Percentiles rank a stretch among this genome's conserved stretches.
These are phyloP conservation scores for Drosophila nasuta DNA, from an alignment of 1,140 invertebrate genomes.

Conservation along the genomic window DNA sequence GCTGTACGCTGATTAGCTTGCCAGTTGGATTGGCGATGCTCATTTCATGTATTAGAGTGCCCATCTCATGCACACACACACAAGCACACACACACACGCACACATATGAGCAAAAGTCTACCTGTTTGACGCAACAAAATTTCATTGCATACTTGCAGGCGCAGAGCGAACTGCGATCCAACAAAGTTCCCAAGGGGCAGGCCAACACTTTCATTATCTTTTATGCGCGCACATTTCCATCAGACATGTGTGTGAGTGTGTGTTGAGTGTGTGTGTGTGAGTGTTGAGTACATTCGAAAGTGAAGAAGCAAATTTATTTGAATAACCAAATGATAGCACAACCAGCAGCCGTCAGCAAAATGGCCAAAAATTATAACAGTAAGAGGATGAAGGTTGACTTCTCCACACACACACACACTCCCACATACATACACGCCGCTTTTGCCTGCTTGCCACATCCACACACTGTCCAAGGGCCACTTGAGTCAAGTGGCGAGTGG, in stretches of 20 bases:
- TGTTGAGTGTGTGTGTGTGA: not conserved
- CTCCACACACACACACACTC: not conserved
- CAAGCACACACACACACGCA: not conserved
- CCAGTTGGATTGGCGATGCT: slow-evolving; percentile 5
- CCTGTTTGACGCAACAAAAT: slow-evolving; percentile 36
- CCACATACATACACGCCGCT: not conserved
- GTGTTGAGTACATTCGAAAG: slow-evolving; percentile 15
- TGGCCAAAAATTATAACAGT: slow-evolving; percentile 51
- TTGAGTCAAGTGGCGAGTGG: slow-evolving; percentile 33
- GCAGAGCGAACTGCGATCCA: slow-evolving; percentile 10
- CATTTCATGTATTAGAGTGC: slow-evolving; percentile 26
- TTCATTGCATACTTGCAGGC: slow-evolving; percentile 47
- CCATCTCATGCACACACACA: slow-evolving; percentile 2
- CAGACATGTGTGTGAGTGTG: slow-evolving; percentile 24
- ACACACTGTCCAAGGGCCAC: slow-evolving; percentile 31
- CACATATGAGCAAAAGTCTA: not conserved
- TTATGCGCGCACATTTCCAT: slow-evolving; percentile 61
- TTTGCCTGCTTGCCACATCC: not conserved
- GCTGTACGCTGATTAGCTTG: slow-evolving; percentile 27
- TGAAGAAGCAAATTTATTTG: slow-evolving; percentile 53
- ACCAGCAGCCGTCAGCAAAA: slow-evolving; percentile 35
- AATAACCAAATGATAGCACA: slow-evolving; percentile 61
- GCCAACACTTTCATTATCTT: slow-evolving; percentile 68
- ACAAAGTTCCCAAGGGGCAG: slow-evolving; percentile 19
- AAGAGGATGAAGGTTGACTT: slow-evolving; percentile 1